Percentiles rank a stretch among this genome's conserved stretches.
These are phyloP conservation scores for Sturmia bella DNA, from an alignment of 2,888 invertebrate genomes.

Conservation along the genomic window DNA sequence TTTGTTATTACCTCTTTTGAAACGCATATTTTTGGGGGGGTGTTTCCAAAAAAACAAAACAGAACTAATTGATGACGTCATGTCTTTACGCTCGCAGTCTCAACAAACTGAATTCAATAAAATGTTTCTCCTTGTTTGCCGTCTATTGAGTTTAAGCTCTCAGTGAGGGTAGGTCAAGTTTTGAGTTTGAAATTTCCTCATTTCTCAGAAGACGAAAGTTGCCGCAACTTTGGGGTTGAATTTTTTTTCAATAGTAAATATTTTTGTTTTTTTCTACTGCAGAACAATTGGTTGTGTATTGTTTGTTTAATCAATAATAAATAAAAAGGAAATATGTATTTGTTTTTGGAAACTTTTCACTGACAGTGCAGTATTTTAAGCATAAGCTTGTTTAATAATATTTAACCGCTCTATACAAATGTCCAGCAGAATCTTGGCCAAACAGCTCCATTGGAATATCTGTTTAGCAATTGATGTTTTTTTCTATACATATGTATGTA, in stretches of 20 bases:
- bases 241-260: not conserved
- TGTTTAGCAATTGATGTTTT: too few relatives aligned
- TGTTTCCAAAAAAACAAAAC: constrained; percentile 36
- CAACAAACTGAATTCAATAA: not conserved
- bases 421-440: too few relatives aligned
- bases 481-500: too few relatives aligned
- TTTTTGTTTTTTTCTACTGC: too few relatives aligned
- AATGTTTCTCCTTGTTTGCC: constrained; percentile 21
- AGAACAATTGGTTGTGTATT: too few relatives aligned
- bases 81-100: not conserved
- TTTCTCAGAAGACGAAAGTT: not conserved
- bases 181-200: constrained; percentile 11
- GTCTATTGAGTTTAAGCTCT: constrained; percentile 40
- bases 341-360: too few relatives aligned
- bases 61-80: constrained; percentile 55
- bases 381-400: too few relatives aligned
- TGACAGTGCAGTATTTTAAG: too few relatives aligned
- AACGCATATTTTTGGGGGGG: constrained; percentile 44
- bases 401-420: too few relatives aligned
- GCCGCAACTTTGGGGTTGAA: constrained; percentile 8
- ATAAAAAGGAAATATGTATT: too few relatives aligned
- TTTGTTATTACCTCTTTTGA: not conserved
- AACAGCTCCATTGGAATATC: too few relatives aligned
- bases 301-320: too few relatives aligned
- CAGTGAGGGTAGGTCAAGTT: constrained; percentile 65